Conservation (phyloP, 2,797 vertebrate genomes). For the Chaetodon trifasciatus region DNA sequence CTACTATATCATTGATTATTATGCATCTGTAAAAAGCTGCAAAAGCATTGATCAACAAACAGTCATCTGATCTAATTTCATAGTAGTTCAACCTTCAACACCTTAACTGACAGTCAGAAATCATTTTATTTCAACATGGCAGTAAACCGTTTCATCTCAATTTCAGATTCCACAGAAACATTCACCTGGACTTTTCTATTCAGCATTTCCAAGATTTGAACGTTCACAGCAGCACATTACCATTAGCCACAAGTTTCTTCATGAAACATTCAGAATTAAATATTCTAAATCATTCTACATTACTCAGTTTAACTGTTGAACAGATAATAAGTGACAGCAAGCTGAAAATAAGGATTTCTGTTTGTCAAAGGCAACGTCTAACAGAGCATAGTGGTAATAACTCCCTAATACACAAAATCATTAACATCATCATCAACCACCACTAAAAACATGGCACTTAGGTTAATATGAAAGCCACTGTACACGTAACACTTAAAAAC, state of each 20-base stretch:
- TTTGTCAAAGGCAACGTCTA: not conserved
- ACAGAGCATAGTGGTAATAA: not conserved
- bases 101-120: no score
- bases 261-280: not conserved
- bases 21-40: no score
- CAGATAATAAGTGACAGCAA: not conserved
- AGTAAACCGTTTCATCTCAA: slow-evolving; percentile 7
- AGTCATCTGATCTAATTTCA: no score
- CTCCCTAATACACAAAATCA: not conserved
- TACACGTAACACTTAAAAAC: not conserved
- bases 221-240: not conserved
- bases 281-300: not conserved
- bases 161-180: not conserved
- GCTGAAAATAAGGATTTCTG: slow-evolving; percentile 1
- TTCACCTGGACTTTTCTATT: not conserved
- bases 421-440: not conserved
- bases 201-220: not conserved
- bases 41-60: no score
- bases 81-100: no score
- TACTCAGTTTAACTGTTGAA: not conserved
- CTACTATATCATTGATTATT: no score
- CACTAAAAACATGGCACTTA: not conserved
- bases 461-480: not conserved
- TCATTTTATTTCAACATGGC: slow-evolving; percentile 19
- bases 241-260: not conserved